Evolutionary conservation across 2,113 vertebrate species (phyloP), one percentile per base, ranked within the genome.

Genomic region (Odontophorus gujanensis): DNA sequence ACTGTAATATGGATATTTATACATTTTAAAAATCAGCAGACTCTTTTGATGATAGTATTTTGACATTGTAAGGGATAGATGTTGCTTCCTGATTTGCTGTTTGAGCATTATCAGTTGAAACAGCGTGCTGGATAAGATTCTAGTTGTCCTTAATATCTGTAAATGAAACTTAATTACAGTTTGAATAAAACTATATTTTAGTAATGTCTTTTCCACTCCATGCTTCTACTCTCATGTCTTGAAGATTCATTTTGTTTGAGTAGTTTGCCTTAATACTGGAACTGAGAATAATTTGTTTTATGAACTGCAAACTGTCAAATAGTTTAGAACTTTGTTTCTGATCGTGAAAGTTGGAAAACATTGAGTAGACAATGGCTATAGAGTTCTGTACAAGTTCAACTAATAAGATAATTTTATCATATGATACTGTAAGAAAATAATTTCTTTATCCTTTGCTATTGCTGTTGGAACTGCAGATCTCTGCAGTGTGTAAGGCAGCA

Each of bases 281-380:
- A 50, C 53, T 43, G 48, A 48, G 36, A 79, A 28, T 22, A 71
- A 47, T 45, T 77, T 57, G 8, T 74, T 80, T 73, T 0, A 0
- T 75, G 19, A 69, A 24, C 12, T 2, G 0, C 28, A n/a, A 0
- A 1, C 26, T 18, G 51, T 24, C 1, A 3, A 48, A 7, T 32
- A 63, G 34, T 48, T 61, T 47, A n/a, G 65, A 13, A 19, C 48
- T 74, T 85, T 21, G 36, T 80, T 90, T 25, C 34, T 90, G 3
- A 32, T 13, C 81, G n/a, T 68, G 22, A 32, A 25, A 75, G 69
- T 69, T 71, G 42, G 34, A 77, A 83, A 85, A 43, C 19, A 15
- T n/a, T 20, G 24, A 63, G 40, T 55, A 53, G 18, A 11, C 26
- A 65, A 0, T 13, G 11, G 32, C 2, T 48, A 3, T 14, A 20